phyloP scores from a whole-genome alignment of 2,888 invertebrate species.

The Patella ulyssiponensis region DNA sequence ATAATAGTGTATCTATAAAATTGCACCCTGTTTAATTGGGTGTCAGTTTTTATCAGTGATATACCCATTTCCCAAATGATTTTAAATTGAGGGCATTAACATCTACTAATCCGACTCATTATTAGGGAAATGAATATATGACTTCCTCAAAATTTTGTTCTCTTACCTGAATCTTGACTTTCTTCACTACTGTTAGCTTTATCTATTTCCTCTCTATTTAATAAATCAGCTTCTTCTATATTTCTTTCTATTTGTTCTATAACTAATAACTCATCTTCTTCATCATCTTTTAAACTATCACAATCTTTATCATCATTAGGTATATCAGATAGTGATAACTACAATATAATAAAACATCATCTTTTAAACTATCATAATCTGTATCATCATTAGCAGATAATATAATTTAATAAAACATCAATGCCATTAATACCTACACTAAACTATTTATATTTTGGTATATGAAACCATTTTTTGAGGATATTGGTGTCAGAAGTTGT shows the following conservation, averaged over 20 bases:
- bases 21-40: no score
- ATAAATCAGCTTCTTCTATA: background rate
- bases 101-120: no score
- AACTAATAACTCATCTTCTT: conserved; percentile 34
- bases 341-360: background rate
- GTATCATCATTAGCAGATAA: background rate
- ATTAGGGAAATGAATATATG: no score
- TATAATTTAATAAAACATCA: no score
- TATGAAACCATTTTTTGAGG: background rate
- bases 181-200: conserved; percentile 27
- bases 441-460: no score
- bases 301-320: conserved; percentile 34
- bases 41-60: no score
- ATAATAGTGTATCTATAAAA: no score
- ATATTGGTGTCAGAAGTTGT: background rate
- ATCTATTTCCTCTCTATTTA: conserved; percentile 13
- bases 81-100: no score
- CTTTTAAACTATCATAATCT: background rate
- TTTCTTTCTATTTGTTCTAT: conserved; percentile 26
- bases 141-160: background rate
- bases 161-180: conserved; percentile 37
- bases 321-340: conserved; percentile 40
- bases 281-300: conserved; percentile 33
- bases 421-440: no score
- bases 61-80: no score